phyloP scores from a whole-genome alignment of 53 echinoderm and acorn worm genomes.

The Luidia sarsii region DNA sequence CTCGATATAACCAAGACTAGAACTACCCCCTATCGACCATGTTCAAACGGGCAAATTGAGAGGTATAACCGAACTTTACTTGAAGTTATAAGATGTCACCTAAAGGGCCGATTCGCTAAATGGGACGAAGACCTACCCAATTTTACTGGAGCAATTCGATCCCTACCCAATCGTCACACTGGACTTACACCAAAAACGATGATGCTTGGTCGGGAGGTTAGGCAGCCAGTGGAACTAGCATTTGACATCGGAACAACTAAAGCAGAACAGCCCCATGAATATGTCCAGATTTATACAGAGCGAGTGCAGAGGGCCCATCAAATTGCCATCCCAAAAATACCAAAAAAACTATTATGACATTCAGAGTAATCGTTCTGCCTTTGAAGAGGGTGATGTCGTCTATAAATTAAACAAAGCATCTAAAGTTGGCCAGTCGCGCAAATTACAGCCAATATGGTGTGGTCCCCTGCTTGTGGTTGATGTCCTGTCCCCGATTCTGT shows the following conservation, averaged over 20 bases:
- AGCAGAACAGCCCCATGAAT: slow-evolving; percentile 5
- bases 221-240: background rate
- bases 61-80: slow-evolving; percentile 61
- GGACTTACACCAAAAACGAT: slow-evolving; percentile 1
- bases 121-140: slow-evolving; percentile 10
- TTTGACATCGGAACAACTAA: background rate
- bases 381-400: slow-evolving; percentile 11
- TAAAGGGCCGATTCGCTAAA: slow-evolving; percentile 15
- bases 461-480: slow-evolving; percentile 4
- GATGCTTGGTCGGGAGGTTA: slow-evolving; percentile 3
- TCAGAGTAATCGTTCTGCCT: background rate
- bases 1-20: slow-evolving; percentile 58
- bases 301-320: slow-evolving; percentile 11
- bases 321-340: slow-evolving; percentile 1
- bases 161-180: background rate
- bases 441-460: slow-evolving; percentile 20
- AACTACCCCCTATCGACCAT: slow-evolving; percentile 65
- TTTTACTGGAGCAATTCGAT: background rate
- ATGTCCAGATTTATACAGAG: background rate
- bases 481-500: background rate
- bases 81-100: slow-evolving; percentile 44
- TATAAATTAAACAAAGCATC: slow-evolving; percentile 6
- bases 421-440: background rate
- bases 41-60: slow-evolving; percentile 68
- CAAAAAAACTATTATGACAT: slow-evolving; percentile 14